Conservation (phyloP, 2,797 vertebrate species). For the Malurus splendens region DNA sequence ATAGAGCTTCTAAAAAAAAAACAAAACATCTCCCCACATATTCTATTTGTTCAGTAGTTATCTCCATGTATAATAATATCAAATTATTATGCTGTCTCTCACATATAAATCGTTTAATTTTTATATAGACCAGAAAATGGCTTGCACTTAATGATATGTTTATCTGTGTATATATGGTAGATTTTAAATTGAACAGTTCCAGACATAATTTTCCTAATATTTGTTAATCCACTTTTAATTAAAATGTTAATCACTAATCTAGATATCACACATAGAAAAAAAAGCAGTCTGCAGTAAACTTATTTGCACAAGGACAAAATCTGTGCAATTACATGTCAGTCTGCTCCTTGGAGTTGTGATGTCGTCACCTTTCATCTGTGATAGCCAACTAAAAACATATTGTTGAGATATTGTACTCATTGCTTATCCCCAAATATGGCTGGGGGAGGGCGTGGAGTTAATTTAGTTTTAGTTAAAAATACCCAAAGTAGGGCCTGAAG, state of each 20-base stretch:
- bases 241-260: constrained; percentile 59
- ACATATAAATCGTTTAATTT: background rate
- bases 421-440: background rate
- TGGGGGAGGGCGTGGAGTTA: accelerated
- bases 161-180: constrained; percentile 10
- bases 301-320: background rate
- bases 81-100: constrained; percentile 49
- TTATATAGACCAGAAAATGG: constrained; percentile 26
- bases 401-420: background rate
- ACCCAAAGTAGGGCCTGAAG: background rate
- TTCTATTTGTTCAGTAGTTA: constrained; percentile 40
- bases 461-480: background rate
- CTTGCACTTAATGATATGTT: constrained; percentile 24
- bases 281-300: background rate
- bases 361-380: background rate
- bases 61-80: constrained; percentile 23
- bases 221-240: constrained; percentile 55
- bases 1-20: constrained; percentile 16
- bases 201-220: constrained; percentile 49
- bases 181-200: constrained; percentile 44
- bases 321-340: background rate
- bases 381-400: background rate
- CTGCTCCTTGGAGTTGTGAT: background rate
- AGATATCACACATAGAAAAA: background rate
- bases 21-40: background rate